These are phyloP conservation scores for Lasioglossum leucozonium DNA, from an alignment of 2,888 invertebrate species.

Conservation along the genomic window DNA sequence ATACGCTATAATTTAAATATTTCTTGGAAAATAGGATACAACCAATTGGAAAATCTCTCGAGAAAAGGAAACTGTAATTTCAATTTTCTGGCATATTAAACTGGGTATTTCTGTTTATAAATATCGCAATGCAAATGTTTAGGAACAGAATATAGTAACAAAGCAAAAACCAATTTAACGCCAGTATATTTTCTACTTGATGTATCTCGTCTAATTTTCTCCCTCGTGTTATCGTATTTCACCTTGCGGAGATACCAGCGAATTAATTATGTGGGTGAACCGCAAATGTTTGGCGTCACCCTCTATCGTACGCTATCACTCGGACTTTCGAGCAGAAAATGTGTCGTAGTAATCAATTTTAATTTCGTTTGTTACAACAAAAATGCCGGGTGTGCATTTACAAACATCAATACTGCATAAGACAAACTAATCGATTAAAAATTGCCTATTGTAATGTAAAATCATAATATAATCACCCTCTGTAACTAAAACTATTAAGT, in stretches of 20 bases:
- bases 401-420: background rate
- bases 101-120: no score
- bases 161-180: background rate
- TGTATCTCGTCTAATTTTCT: background rate
- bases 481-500: no score
- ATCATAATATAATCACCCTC: no score
- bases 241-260: background rate
- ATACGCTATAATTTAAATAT: no score
- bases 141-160: background rate
- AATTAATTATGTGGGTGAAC: background rate
- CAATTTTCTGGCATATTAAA: no score
- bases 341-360: background rate
- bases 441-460: no score
- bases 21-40: no score
- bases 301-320: background rate
- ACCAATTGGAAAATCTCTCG: no score
- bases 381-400: background rate
- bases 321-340: background rate
- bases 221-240: background rate
- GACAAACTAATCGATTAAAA: no score
- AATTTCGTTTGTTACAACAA: background rate
- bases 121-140: no score
- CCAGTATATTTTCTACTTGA: background rate
- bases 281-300: background rate
- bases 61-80: no score